Evolutionary conservation across 2,113 vertebrate species (phyloP).

Genomic region (Silurus asotus): DNA sequence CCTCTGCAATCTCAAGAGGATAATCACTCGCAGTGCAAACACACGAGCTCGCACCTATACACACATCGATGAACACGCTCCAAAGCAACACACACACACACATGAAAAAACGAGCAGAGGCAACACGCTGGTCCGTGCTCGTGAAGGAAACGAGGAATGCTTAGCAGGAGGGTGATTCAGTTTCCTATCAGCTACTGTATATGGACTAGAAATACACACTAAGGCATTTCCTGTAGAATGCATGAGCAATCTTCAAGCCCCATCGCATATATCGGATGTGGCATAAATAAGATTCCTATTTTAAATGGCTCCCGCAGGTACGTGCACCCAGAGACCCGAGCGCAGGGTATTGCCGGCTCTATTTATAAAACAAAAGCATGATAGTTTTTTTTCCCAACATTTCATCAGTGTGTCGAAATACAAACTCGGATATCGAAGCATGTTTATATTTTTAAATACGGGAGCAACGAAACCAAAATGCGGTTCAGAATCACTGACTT

Average conservation of each 20-base stretch:
- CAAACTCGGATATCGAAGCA: neutral
- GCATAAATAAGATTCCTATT: neutral
- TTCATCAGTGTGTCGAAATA: neutral
- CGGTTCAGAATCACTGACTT: too few species aligned
- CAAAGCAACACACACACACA: conserved; percentile 1
- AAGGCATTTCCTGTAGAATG: neutral
- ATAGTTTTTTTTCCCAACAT: neutral
- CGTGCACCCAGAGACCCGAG: neutral
- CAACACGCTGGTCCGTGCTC: neutral
- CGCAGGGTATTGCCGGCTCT: neutral
- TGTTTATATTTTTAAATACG: neutral
- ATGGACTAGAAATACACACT: neutral
- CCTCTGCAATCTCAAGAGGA: conserved; percentile 43
- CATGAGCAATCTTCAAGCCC: neutral
- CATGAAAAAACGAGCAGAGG: conserved; percentile 8
- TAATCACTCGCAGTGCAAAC: conserved; percentile 26
- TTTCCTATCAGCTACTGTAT: neutral
- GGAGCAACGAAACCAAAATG: neutral
- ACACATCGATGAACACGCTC: neutral
- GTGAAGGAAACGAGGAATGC: neutral
- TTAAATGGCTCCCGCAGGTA: neutral
- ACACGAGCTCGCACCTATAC: conserved; percentile 4
- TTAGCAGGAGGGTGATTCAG: conserved; percentile 19
- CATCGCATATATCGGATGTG: neutral
- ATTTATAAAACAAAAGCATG: neutral